Conservation (phyloP, 2,888 invertebrate species). For the Pristionchus exspectatus region DNA sequence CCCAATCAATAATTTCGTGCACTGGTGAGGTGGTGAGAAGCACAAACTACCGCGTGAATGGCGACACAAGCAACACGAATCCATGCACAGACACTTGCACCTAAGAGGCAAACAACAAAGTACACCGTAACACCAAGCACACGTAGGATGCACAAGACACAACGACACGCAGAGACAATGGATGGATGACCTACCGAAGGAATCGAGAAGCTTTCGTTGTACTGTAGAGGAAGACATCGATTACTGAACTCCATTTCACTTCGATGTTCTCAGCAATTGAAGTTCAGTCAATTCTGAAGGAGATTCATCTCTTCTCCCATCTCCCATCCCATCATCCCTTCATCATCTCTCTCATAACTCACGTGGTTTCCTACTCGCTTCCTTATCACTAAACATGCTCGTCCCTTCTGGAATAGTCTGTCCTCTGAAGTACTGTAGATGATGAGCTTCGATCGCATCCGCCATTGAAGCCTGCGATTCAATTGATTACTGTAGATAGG, state of each 20-base stretch:
- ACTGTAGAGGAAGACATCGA: constrained; percentile 72
- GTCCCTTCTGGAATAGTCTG: constrained; percentile 76
- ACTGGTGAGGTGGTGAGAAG: constrained; percentile 8
- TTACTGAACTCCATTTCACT: constrained; percentile 82
- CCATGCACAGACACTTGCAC: constrained; percentile 50
- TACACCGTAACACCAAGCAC: constrained; percentile 19
- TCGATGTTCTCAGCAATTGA: constrained; percentile 83
- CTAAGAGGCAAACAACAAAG: constrained; percentile 18
- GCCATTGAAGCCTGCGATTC: constrained; percentile 50
- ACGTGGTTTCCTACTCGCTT: constrained; percentile 78
- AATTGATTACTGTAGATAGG: neutral
- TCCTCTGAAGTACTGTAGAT: constrained; percentile 83
- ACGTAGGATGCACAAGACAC: constrained; percentile 20
- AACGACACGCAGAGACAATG: neutral
- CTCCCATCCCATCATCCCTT: neutral
- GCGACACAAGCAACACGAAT: constrained; percentile 41
- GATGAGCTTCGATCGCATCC: constrained; percentile 79
- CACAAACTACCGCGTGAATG: constrained; percentile 44
- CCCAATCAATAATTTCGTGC: neutral
- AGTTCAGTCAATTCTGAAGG: constrained; percentile 83
- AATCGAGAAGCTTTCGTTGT: constrained; percentile 64
- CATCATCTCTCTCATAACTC: constrained; percentile 44
- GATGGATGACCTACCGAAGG: constrained; percentile 58
- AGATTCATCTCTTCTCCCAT: neutral
- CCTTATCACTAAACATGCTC: constrained; percentile 74